Percentiles rank a stretch among this genome's conserved stretches.
Evolutionary conservation across 2,113 vertebrate genomes (phyloP).

Genomic region (Hyaena hyaena): DNA sequence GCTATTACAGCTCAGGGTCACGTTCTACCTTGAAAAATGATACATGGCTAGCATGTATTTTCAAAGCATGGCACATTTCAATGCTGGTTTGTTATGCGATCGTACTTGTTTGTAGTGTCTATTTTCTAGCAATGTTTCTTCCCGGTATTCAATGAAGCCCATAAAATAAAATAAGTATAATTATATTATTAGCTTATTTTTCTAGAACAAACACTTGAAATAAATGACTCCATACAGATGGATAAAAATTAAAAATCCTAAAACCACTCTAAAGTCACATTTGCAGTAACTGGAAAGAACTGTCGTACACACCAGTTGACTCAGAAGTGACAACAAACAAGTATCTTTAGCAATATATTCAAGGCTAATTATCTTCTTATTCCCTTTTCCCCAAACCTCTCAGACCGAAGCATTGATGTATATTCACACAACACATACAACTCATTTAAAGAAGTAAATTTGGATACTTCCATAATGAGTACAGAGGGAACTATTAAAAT

Average conservation of each 20-base stretch:
- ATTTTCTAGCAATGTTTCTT: conserved; percentile 49
- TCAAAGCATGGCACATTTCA: conserved; percentile 9
- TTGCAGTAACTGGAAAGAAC: conserved; percentile 83
- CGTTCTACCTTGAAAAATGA: not conserved
- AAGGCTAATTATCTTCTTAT: not conserved
- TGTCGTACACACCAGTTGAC: conserved; percentile 66
- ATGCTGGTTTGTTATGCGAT: not conserved
- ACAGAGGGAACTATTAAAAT: not conserved
- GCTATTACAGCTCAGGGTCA: not conserved
- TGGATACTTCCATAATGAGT: not conserved
- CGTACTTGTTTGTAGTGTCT: conserved; percentile 67
- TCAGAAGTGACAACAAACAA: not conserved
- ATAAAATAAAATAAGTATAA: conserved; percentile 80
- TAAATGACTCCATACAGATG: conserved; percentile 89
- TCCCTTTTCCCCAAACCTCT: not conserved
- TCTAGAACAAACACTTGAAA: conserved; percentile 89
- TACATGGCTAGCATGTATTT: not conserved
- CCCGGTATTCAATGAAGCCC: conserved; percentile 74
- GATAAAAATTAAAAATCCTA: conserved; percentile 91
- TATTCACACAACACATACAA: not conserved
- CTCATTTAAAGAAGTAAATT: not conserved
- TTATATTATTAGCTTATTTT: conserved; percentile 88
- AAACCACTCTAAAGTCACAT: conserved; percentile 86
- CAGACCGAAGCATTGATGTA: not conserved
- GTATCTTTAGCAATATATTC: not conserved